Conservation (phyloP, 2,797 vertebrate genomes). For the Tinamus major region DNA sequence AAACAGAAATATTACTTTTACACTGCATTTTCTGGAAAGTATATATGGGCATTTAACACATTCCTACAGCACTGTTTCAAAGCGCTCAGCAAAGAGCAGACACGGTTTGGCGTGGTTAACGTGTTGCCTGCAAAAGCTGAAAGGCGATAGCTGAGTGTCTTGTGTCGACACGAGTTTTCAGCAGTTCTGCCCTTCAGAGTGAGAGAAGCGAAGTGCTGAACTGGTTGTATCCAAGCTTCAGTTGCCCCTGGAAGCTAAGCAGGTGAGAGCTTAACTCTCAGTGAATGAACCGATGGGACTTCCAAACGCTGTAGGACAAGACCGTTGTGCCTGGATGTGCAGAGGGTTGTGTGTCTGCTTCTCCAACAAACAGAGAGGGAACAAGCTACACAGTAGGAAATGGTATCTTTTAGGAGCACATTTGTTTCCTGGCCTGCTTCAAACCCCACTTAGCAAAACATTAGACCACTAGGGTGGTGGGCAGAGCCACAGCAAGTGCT, state of each 20-base stretch:
- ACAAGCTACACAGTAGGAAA: not conserved
- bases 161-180: not conserved
- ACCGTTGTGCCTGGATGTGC: fast-evolving
- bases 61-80: not conserved
- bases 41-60: not conserved
- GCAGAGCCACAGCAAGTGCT: not conserved
- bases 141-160: not conserved
- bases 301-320: not conserved
- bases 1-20: constrained; percentile 23
- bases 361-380: not conserved
- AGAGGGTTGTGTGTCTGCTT: not conserved
- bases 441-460: not conserved
- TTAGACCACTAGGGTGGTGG: not conserved
- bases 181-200: not conserved
- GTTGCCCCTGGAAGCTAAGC: not conserved
- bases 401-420: not conserved
- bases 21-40: not conserved
- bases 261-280: not conserved
- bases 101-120: not conserved
- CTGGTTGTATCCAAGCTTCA: not conserved
- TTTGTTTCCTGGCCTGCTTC: not conserved
- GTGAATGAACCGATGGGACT: not conserved
- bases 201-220: not conserved
- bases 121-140: not conserved
- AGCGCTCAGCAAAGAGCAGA: not conserved